phyloP scores from a whole-genome alignment of 1,140 invertebrate species.

The Penaeus japonicus region DNA sequence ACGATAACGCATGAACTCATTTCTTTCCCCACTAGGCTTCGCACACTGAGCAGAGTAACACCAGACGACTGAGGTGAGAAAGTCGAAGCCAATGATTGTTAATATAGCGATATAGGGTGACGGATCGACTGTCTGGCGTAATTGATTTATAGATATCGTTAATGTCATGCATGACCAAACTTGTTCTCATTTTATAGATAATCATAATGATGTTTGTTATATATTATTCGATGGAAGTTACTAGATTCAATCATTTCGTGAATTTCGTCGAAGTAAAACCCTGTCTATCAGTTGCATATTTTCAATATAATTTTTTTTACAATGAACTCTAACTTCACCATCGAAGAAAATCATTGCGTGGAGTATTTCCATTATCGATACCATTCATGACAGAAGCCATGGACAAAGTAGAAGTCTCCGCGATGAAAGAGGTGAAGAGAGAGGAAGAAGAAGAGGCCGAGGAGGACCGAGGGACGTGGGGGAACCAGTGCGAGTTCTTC shows the following conservation, averaged over 20 bases:
- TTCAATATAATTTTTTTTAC: no score
- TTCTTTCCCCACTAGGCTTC: no score
- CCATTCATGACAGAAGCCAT: background rate
- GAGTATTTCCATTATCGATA: background rate
- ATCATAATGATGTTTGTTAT: background rate
- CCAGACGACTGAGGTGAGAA: no score
- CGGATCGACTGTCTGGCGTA: no score
- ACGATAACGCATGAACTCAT: background rate
- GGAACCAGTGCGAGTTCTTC: slow-evolving; percentile 64
- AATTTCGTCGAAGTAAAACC: no score
- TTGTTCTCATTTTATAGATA: background rate
- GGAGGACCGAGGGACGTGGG: slow-evolving; percentile 60
- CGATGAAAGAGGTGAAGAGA: background rate
- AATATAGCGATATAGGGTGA: no score
- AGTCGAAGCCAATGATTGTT: no score
- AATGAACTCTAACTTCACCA: background rate
- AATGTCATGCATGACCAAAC: no score
- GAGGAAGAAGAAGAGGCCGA: background rate
- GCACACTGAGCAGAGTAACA: no score
- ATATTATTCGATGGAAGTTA: background rate
- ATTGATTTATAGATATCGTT: no score
- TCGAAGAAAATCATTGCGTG: background rate
- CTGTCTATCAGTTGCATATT: no score
- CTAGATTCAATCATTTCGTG: no score
- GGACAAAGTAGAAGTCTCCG: background rate